phyloP scores from a whole-genome alignment of 2,797 vertebrate species.

The Tangara arthus region DNA sequence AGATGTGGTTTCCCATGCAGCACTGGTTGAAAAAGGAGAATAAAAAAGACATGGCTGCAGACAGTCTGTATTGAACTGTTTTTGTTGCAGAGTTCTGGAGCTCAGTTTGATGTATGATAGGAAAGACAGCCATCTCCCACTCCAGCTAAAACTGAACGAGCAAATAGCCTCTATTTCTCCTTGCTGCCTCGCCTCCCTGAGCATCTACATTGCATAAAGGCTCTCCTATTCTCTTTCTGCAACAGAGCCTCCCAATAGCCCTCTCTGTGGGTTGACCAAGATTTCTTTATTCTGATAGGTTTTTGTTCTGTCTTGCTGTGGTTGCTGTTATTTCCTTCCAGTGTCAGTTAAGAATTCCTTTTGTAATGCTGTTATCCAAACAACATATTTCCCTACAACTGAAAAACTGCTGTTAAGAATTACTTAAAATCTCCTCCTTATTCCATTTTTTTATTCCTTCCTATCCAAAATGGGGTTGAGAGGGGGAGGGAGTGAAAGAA shows the following conservation, averaged over 20 bases:
- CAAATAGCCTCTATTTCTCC: not conserved
- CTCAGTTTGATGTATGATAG: not conserved
- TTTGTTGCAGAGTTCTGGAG: not conserved
- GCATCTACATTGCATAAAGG: not conserved
- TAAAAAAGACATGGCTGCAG: slow-evolving; percentile 23
- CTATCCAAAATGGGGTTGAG: not conserved
- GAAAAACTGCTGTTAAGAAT: not conserved
- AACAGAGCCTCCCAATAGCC: not conserved
- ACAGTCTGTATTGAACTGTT: slow-evolving; percentile 28
- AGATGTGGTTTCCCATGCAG: not conserved
- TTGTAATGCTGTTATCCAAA: not conserved
- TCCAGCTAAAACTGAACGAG: not conserved
- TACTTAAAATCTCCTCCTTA: not conserved
- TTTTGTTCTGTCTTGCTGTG: not conserved
- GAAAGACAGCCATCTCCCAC: slow-evolving; percentile 15
- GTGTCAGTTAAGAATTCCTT: not conserved
- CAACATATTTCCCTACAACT: not conserved
- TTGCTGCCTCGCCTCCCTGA: not conserved
- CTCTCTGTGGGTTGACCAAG: not conserved
- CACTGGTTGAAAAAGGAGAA: not conserved
- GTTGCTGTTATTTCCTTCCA: not conserved
- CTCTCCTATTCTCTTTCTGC: not conserved
- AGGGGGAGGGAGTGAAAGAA: not conserved
- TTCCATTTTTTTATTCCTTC: not conserved
- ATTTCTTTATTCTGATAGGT: slow-evolving; percentile 5